phyloP scores from a whole-genome alignment of 2,888 invertebrate species.

The Tachystola acroxantha region DNA sequence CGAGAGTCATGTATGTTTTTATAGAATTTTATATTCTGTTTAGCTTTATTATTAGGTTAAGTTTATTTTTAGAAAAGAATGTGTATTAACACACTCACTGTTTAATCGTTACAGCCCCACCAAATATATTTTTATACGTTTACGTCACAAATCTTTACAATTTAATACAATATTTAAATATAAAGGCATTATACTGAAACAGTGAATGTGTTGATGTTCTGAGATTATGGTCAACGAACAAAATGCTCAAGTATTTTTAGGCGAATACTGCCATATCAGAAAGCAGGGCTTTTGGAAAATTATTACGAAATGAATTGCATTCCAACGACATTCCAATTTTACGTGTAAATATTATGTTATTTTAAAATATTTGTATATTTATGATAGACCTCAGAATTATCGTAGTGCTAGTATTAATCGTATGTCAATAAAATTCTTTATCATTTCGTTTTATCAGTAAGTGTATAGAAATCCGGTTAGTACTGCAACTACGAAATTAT shows the following conservation, averaged over 20 bases:
- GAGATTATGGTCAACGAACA: slow-evolving; percentile 53
- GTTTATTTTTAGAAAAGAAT: slow-evolving; percentile 42
- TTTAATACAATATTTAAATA: slow-evolving; percentile 12
- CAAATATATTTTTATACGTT: slow-evolving; percentile 50
- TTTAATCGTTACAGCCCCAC: slow-evolving; percentile 64
- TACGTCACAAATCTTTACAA: slow-evolving; percentile 34
- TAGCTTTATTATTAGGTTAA: slow-evolving; percentile 55
- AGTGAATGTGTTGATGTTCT: slow-evolving; percentile 76
- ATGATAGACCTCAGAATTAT: slow-evolving; percentile 35
- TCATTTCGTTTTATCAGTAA: slow-evolving; percentile 7
- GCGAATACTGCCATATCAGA: slow-evolving; percentile 62
- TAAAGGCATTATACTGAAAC: slow-evolving; percentile 39
- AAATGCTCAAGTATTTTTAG: slow-evolving; percentile 74
- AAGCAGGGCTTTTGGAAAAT: slow-evolving; percentile 39
- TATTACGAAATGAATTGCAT: slow-evolving; percentile 19
- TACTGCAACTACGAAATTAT: slow-evolving; percentile 31
- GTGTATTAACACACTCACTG: slow-evolving; percentile 78
- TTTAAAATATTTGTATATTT: slow-evolving; percentile 55
- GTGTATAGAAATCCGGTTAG: slow-evolving; percentile 24
- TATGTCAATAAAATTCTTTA: slow-evolving; percentile 12
- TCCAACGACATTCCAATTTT: slow-evolving; percentile 43
- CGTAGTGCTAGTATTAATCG: slow-evolving; percentile 44
- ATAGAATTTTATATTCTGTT: slow-evolving; percentile 55
- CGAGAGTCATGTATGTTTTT: slow-evolving; percentile 23
- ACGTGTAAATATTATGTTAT: slow-evolving; percentile 54